These are phyloP conservation scores for Amblyornis subalaris DNA, from an alignment of 2,113 vertebrate species.

Conservation along the genomic window DNA sequence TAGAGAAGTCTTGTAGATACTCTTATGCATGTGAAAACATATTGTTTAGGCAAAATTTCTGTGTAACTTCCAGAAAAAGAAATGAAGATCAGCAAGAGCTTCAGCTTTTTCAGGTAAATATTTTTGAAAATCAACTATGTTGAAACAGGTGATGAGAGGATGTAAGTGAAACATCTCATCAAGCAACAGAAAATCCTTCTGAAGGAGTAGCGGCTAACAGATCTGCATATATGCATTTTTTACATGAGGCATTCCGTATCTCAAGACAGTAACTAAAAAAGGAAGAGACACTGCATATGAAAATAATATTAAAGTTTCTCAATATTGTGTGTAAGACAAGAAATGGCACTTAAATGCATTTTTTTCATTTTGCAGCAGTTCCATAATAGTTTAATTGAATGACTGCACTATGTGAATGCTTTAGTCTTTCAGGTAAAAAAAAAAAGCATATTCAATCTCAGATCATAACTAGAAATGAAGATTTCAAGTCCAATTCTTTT, in stretches of 20 bases:
- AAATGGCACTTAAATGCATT: neutral
- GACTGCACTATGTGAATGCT: neutral
- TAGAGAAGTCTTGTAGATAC: neutral
- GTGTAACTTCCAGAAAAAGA: neutral
- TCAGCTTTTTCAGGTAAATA: neutral
- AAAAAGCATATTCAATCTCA: neutral
- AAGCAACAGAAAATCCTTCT: neutral
- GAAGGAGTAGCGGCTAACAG: neutral
- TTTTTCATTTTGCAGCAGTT: neutral
- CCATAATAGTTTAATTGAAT: neutral
- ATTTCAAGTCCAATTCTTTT: neutral
- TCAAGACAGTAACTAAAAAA: neutral
- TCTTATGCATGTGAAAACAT: neutral
- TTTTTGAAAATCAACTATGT: neutral
- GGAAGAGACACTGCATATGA: neutral
- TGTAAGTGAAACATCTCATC: neutral
- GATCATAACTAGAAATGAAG: neutral
- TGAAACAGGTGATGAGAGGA: neutral
- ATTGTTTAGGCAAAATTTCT: neutral
- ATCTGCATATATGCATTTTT: neutral
- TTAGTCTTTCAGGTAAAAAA: neutral
- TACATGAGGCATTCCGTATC: neutral
- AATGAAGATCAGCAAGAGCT: neutral
- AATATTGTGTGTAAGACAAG: neutral
- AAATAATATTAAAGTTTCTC: neutral